Evolutionary conservation across 2,797 vertebrate species (phyloP).

Genomic region (Epinephelus awoara): DNA sequence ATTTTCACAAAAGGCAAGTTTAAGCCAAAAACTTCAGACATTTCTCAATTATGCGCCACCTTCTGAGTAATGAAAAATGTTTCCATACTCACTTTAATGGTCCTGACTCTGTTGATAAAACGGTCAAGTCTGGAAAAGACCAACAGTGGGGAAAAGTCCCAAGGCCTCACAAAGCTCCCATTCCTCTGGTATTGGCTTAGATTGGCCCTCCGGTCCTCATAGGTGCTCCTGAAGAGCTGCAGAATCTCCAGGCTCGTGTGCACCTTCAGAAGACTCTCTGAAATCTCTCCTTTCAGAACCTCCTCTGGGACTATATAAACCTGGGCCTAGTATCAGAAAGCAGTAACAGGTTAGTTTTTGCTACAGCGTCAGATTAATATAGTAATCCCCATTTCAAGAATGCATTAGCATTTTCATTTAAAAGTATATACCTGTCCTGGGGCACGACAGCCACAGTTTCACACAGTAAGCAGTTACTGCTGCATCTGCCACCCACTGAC

Average conservation of each 20-base stretch:
- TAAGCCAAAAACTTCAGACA: background rate
- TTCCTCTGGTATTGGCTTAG: slow-evolving; percentile 86
- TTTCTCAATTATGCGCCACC: no score
- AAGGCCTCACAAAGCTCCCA: slow-evolving; percentile 80
- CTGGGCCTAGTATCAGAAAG: slow-evolving; percentile 82
- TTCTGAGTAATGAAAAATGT: background rate
- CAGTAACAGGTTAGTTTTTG: background rate
- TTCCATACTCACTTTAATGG: slow-evolving; percentile 84
- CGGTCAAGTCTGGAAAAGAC: slow-evolving; percentile 89
- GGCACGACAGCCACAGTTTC: no score
- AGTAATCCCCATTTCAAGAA: background rate
- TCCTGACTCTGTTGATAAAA: slow-evolving; percentile 86
- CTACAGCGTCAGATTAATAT: background rate
- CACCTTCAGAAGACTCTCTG: slow-evolving; percentile 89
- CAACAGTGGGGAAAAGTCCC: slow-evolving; percentile 87
- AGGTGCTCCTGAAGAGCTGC: slow-evolving; percentile 83
- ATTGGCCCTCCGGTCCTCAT: slow-evolving; percentile 84
- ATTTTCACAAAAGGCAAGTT: background rate
- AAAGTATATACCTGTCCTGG: no score
- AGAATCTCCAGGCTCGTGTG: slow-evolving; percentile 84
- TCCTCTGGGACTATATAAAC: slow-evolving; percentile 90
- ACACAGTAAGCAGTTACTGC: no score
- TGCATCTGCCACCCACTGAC: no score
- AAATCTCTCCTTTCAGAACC: slow-evolving; percentile 90
- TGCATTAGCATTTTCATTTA: no score